A percentile compares a stretch with the other conserved stretches of the same genome.
Conservation (phyloP, 2,113 vertebrate genomes). For the Larimichthys crocea region DNA sequence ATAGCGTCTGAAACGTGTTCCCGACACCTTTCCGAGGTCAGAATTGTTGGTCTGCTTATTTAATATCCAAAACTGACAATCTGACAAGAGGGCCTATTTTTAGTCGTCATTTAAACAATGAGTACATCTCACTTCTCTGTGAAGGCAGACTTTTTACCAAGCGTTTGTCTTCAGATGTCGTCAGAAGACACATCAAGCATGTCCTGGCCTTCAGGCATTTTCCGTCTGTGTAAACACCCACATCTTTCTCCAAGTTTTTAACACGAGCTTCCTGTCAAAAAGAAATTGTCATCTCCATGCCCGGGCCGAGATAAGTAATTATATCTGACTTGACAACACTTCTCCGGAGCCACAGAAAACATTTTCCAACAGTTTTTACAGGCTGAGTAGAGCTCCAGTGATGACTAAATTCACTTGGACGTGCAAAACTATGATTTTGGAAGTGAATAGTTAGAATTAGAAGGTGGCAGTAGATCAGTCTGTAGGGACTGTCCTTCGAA, state of each 20-base stretch:
- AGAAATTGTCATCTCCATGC: neutral
- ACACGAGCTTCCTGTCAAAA: neutral
- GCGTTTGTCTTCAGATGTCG: neutral
- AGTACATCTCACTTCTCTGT: neutral
- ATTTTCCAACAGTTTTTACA: neutral
- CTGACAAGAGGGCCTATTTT: neutral
- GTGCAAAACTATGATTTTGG: neutral
- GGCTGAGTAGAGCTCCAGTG: neutral
- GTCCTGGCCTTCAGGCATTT: neutral
- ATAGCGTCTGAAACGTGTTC: neutral
- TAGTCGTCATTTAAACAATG: neutral
- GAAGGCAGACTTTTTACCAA: neutral
- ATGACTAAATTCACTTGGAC: neutral
- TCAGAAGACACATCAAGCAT: neutral
- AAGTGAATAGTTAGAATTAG: neutral
- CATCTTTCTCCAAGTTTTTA: neutral
- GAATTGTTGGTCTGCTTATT: neutral
- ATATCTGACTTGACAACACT: neutral
- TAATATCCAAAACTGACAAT: neutral
- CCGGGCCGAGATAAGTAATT: neutral
- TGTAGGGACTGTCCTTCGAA: too few species aligned
- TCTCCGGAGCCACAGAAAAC: slow-evolving; percentile 1
- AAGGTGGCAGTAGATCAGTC: neutral
- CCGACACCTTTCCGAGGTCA: neutral
- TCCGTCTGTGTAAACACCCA: neutral